Evolutionary conservation across 2,888 invertebrate genomes (phyloP).

Genomic region (Eremobia ochroleuca): DNA sequence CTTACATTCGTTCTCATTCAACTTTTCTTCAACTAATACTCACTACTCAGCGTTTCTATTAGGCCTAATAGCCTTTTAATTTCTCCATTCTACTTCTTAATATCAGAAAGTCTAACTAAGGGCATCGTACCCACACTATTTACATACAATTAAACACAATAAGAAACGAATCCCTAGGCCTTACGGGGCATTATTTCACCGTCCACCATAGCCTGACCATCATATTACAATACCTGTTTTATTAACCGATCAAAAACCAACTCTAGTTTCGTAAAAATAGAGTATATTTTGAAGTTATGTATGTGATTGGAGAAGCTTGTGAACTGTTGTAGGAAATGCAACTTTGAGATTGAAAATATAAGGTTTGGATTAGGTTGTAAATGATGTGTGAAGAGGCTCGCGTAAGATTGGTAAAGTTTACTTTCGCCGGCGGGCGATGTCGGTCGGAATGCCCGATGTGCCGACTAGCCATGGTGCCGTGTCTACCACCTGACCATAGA

Average conservation of each 20-base stretch:
- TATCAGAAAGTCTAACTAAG: conserved; percentile 60
- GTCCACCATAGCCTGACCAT: conserved; percentile 65
- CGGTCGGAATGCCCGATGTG: conserved; percentile 86
- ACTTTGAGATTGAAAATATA: not conserved
- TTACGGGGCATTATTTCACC: conserved; percentile 65
- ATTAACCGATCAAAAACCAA: conserved; percentile 20
- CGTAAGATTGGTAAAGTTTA: conserved; percentile 81
- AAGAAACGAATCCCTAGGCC: conserved; percentile 72
- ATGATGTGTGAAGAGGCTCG: conserved; percentile 62
- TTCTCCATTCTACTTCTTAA: conserved; percentile 38
- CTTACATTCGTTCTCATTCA: not conserved
- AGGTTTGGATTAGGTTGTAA: conserved; percentile 33
- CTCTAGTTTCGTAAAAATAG: conserved; percentile 11
- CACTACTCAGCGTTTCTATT: not conserved
- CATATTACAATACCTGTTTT: conserved; percentile 54
- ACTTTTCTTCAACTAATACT: not conserved
- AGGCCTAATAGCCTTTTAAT: not conserved
- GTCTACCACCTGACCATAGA: conserved; percentile 79
- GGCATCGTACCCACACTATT: conserved; percentile 64
- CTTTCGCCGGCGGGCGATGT: conserved; percentile 87
- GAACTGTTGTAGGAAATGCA: conserved; percentile 19
- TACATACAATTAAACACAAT: conserved; percentile 70
- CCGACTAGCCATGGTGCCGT: conserved; percentile 83
- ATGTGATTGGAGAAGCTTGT: conserved; percentile 23
- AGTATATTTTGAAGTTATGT: not conserved